These are phyloP conservation scores for Atractosteus spatula DNA, from an alignment of 2,113 vertebrate genomes.

Conservation along the genomic window DNA sequence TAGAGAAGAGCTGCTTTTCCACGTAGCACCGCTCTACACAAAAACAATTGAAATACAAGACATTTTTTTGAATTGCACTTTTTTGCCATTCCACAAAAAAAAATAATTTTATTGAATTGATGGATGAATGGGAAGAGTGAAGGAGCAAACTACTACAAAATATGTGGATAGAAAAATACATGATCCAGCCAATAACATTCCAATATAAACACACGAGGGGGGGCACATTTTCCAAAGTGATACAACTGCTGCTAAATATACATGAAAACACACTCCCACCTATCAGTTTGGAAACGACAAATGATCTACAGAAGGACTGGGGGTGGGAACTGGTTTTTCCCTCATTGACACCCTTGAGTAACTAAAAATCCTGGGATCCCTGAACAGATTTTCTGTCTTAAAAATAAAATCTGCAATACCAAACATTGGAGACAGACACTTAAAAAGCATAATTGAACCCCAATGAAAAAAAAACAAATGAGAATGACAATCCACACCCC, in stretches of 20 bases:
- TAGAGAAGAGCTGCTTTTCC: too few relatives aligned
- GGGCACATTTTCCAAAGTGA: not conserved
- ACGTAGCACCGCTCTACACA: too few relatives aligned
- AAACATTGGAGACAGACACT: slow-evolving; percentile 71
- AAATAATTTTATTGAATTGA: too few relatives aligned
- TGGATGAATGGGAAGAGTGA: too few relatives aligned
- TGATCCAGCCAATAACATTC: not conserved
- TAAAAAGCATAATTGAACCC: slow-evolving; percentile 70
- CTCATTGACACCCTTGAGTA: slow-evolving; percentile 72
- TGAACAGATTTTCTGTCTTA: slow-evolving; percentile 77
- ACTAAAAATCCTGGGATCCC: slow-evolving; percentile 70
- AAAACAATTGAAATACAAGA: too few relatives aligned
- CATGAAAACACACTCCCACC: slow-evolving; percentile 36
- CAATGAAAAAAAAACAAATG: slow-evolving; percentile 55
- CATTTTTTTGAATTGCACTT: too few relatives aligned
- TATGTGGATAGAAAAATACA: too few relatives aligned
- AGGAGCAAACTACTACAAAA: too few relatives aligned
- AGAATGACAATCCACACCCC: slow-evolving; percentile 71
- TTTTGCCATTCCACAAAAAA: too few relatives aligned
- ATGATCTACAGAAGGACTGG: slow-evolving; percentile 73
- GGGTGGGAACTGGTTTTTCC: slow-evolving; percentile 61
- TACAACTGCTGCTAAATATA: slow-evolving; percentile 24
- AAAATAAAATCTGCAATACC: slow-evolving; percentile 76
- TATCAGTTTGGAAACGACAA: slow-evolving; percentile 52
- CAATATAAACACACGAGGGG: slow-evolving; percentile 22